Percentiles rank a stretch among this genome's conserved stretches.
Evolutionary conservation across 2,113 vertebrate species (phyloP).

Genomic region (Dasyprocta punctata): DNA sequence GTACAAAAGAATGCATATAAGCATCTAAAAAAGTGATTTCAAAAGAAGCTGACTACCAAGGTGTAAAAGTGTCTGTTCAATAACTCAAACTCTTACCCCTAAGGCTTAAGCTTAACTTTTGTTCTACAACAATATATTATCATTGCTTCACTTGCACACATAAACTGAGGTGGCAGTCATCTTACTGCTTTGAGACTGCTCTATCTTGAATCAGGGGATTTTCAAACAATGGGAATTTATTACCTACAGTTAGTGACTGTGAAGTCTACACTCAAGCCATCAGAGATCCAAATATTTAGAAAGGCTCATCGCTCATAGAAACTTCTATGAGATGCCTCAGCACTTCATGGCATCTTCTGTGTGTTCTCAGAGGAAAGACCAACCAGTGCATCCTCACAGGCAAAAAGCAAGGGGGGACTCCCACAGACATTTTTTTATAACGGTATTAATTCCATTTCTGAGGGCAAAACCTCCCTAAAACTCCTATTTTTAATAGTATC

Average conservation of each 20-base stretch:
- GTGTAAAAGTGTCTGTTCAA: background rate
- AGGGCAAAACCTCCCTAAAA: background rate
- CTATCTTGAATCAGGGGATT: too few relatives aligned
- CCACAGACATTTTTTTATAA: background rate
- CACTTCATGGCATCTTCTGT: background rate
- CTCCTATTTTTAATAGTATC: background rate
- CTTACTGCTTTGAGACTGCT: background rate
- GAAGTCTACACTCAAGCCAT: background rate
- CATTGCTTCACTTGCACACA: background rate
- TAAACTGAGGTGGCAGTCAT: background rate
- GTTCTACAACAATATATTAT: background rate
- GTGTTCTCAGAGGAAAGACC: background rate
- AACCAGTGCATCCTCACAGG: background rate
- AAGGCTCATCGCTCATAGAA: background rate
- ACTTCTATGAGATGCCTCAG: background rate
- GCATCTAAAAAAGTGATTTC: background rate
- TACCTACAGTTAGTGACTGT: background rate
- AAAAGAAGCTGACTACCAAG: background rate
- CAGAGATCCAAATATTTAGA: background rate
- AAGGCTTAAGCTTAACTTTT: background rate
- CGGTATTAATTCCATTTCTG: background rate
- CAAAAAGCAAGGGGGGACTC: fast-evolving
- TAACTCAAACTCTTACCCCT: background rate
- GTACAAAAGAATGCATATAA: background rate
- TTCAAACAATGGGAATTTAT: background rate